phyloP scores from a whole-genome alignment of 2,797 vertebrate species.

The Hipposideros larvatus region DNA sequence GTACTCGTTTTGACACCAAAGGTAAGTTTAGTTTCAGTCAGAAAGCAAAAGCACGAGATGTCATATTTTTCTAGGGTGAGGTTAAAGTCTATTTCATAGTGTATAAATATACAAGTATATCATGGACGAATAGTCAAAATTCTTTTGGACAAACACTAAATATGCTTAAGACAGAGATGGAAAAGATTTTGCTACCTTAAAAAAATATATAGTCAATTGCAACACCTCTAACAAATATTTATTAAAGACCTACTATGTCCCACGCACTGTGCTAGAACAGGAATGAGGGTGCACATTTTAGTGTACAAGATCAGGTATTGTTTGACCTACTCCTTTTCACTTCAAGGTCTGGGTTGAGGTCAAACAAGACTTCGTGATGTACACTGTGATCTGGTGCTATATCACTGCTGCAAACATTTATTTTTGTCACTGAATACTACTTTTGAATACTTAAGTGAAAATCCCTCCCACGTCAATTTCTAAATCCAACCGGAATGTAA shows the following conservation, averaged over 20 bases:
- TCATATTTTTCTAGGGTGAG: background rate
- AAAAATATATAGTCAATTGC: background rate
- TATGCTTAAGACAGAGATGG: constrained; percentile 16
- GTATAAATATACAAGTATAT: background rate
- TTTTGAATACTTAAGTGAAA: constrained; percentile 34
- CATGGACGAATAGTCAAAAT: background rate
- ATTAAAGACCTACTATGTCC: background rate
- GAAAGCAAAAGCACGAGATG: background rate
- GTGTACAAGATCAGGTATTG: background rate
- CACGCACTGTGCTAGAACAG: background rate
- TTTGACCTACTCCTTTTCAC: background rate
- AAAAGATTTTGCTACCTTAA: background rate
- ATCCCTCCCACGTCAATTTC: background rate
- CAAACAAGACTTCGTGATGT: background rate
- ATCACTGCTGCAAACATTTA: background rate
- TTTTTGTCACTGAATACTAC: constrained; percentile 30
- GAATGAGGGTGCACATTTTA: background rate
- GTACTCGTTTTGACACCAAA: background rate
- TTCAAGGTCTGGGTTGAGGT: background rate
- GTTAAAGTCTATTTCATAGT: constrained; percentile 24
- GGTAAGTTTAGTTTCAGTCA: constrained; percentile 18
- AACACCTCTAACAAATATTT: constrained; percentile 31
- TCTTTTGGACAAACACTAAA: constrained; percentile 45
- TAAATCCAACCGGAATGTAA: constrained; percentile 29
- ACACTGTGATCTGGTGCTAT: background rate